Evolutionary conservation across 2,888 invertebrate species (phyloP), one percentile per base, ranked within the genome.

Genomic region (Drosophila melanosoma): DNA sequence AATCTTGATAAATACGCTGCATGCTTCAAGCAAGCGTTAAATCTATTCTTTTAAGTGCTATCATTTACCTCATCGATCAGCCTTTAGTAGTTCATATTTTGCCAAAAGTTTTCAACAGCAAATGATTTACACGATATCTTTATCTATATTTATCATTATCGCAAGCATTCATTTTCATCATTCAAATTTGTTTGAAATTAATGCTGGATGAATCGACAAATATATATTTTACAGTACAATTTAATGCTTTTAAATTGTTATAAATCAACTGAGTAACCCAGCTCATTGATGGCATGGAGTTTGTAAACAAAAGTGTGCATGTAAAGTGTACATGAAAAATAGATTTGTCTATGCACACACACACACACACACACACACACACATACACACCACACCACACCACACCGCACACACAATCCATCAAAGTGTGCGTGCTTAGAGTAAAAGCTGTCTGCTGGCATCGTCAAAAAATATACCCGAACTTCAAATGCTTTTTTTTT

Each of bases 221-320:
- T 77, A n/a, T 33, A 20, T 36, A 60, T 56, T 61, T 56, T 61
- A 64, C 38, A 62, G 64, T 76, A 65, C 71, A 78, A 84, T 87
- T 89, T 75, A 77, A 77, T 82, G 87, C 82, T 71, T 70, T 61
- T 82, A 82, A 84, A 75, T 77, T 77, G 82, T 82, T 74, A 82
- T 82, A 82, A 83, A 87, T 86, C 81, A 74, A 74, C 61, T 64
- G 64, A 79, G 74, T 58, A 45, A 36, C 53, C 11, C 49, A 23
- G 32, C 32, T 8, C 29, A 8, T 11, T 32, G 12, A 40, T 23
- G 52, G 26, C 8, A 17, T 23, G 15, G 15, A 56, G 53, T 62
- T 63, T 76, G 84, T 69, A 79, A 83, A 63, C 57, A 63, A 65
- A 69, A 58, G 52, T 69, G 59, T 71, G 69, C 73, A 81, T 81